These are phyloP conservation scores for Emesis russula DNA, from an alignment of 2,888 invertebrate genomes.

Conservation along the genomic window DNA sequence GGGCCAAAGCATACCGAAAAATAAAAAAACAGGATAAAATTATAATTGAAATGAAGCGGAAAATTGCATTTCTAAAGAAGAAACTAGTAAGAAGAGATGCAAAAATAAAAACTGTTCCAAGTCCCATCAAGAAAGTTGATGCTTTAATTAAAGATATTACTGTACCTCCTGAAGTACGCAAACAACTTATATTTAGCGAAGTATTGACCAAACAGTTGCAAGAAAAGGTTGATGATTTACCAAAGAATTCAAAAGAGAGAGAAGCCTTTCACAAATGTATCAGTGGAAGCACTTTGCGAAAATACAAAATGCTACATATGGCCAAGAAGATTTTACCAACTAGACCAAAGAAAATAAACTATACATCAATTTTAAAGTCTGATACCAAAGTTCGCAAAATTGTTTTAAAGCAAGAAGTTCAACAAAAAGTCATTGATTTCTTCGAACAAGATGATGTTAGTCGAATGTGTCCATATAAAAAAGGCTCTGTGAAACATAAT, in stretches of 20 bases:
- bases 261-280: slow-evolving; percentile 67
- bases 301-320: slow-evolving; percentile 42
- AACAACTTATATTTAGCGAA: slow-evolving; percentile 45
- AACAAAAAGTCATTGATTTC: slow-evolving; percentile 58
- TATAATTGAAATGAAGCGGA: slow-evolving; percentile 40
- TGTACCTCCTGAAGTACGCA: slow-evolving; percentile 56
- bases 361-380: slow-evolving; percentile 49
- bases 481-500: slow-evolving; percentile 73
- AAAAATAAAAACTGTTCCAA: slow-evolving; percentile 23
- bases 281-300: slow-evolving; percentile 17
- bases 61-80: slow-evolving; percentile 29
- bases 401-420: slow-evolving; percentile 63
- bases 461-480: slow-evolving; percentile 82
- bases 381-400: slow-evolving; percentile 66
- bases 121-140: slow-evolving; percentile 48
- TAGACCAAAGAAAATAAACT: slow-evolving; percentile 32
- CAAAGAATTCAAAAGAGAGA: slow-evolving; percentile 63
- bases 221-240: slow-evolving; percentile 37
- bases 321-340: slow-evolving; percentile 41
- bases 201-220: slow-evolving; percentile 30
- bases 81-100: slow-evolving; percentile 25
- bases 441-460: slow-evolving; percentile 81
- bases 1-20: slow-evolving; percentile 51
- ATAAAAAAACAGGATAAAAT: slow-evolving; percentile 43
- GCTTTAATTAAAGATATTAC: slow-evolving; percentile 41